Base-by-base conservation (phyloP, 2,113 vertebrate genomes). In the Gobius niger region DNA sequence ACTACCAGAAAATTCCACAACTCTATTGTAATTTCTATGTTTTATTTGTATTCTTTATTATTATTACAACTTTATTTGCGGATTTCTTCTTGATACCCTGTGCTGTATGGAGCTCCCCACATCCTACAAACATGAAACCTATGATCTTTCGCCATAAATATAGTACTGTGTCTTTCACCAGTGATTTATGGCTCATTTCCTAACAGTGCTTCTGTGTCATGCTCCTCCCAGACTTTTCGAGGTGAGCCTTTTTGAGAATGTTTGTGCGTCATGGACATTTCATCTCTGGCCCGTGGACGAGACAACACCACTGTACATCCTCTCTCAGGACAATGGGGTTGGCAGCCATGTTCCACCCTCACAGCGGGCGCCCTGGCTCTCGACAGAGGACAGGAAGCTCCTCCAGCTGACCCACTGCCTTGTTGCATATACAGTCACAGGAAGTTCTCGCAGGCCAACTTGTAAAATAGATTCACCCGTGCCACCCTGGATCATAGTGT, bases 251-350 rank as follows among this genome's bases (percentile, higher is more conserved):
- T 73, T 88, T 73, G 90, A 91, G 90, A 90, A 87, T 89, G 92
- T 72, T 91, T 92, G 93, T 97, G 93, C 95, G 94, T 96, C 95
- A 96, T 92, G 88, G 91, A 63, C 89, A 88, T 83, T 87, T 80
- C 92, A 92, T 91, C 87, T 87, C 88, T 42, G 80, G 80, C 92
- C 91, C 82, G 83, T 90, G 93, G 92, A 88, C 80, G 90, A 89
- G 91, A 90, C 89, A 90, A 92, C 74, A 83, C 76, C 83, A 85
- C 62, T 82, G 91, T 89, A 95, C 93, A 95, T 94, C 94, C 94
- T 95, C 92, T 91, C 85, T 65, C 75, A 87, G 93, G 92, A 95
- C 96, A 97, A 96, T 94, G 92, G 92, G 87, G 75, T 88, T 90
- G 87, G 90, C 89, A 87, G 76, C 80, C 70, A 81, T 80, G 89